Evolutionary conservation across 2,113 vertebrate genomes (phyloP).

Genomic region (Otus sunia): DNA sequence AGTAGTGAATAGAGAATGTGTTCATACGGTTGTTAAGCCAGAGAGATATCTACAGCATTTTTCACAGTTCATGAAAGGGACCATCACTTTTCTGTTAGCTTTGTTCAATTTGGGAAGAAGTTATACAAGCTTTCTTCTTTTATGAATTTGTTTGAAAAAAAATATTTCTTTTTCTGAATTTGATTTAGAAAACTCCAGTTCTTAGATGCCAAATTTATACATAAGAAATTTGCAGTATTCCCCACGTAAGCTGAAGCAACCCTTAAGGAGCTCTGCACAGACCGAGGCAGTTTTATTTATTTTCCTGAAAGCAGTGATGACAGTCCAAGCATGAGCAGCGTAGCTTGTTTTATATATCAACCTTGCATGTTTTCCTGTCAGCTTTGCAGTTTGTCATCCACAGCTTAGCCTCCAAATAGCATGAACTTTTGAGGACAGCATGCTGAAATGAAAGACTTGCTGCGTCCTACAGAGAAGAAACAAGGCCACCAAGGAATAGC

Average conservation of each 20-base stretch:
- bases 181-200: not conserved
- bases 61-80: constrained; percentile 25
- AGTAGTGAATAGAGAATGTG: constrained; percentile 17
- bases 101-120: constrained; percentile 3
- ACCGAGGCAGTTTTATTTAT: not conserved
- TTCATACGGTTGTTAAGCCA: constrained; percentile 14
- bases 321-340: not conserved
- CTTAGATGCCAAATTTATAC: not conserved
- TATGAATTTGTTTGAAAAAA: not conserved
- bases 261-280: not conserved
- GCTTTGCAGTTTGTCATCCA: constrained; percentile 39
- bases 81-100: constrained; percentile 27
- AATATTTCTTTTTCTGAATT: not conserved
- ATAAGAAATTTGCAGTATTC: not conserved
- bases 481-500: not conserved
- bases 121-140: not conserved
- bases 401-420: constrained; percentile 34
- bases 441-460: constrained; percentile 21
- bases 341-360: constrained; percentile 28
- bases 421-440: constrained; percentile 40
- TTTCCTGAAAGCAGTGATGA: constrained; percentile 4
- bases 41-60: constrained; percentile 14
- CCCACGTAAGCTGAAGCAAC: not conserved
- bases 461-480: not conserved
- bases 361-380: constrained; percentile 40